These are phyloP conservation scores for Rutilus rutilus DNA, from an alignment of 2,113 vertebrate species.

Conservation along the genomic window DNA sequence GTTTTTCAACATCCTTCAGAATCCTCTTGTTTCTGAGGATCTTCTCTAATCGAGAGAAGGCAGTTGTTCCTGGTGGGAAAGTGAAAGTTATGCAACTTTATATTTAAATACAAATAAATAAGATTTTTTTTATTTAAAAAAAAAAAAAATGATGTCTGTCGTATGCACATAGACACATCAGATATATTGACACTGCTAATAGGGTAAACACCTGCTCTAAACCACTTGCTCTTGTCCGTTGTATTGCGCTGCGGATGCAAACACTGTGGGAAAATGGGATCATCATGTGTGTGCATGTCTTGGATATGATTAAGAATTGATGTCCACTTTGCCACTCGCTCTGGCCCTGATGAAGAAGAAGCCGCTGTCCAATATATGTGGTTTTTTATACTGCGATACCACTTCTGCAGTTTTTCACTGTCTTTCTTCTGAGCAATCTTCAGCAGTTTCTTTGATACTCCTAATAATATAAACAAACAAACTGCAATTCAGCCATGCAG, in stretches of 20 bases:
- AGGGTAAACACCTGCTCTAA: no score
- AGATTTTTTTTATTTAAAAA: no score
- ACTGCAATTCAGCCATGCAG: no score
- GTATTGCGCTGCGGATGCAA: not conserved
- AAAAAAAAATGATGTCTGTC: not conserved
- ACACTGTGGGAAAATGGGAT: not conserved
- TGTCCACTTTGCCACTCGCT: slow-evolving; percentile 1
- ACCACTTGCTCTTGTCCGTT: not conserved
- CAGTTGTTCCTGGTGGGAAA: not conserved
- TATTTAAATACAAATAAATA: no score
- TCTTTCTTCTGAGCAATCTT: no score
- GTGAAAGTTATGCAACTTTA: not conserved
- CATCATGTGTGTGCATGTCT: slow-evolving; percentile 4
- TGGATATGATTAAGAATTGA: not conserved
- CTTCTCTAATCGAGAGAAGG: not conserved
- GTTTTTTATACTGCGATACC: no score
- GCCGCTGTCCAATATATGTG: slow-evolving; percentile 1
- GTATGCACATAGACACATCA: not conserved
- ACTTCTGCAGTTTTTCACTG: no score
- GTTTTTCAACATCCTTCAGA: not conserved
- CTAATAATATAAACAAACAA: no score
- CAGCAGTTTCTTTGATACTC: no score
- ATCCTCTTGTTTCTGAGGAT: slow-evolving; percentile 6
- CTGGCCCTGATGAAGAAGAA: not conserved
- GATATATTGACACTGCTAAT: not conserved